A percentile compares a stretch with the other conserved stretches of the same genome.
Evolutionary conservation across 37 sponge, comb jelly and placozoan species (phyloP).

Genomic region (Spongia lamella): DNA sequence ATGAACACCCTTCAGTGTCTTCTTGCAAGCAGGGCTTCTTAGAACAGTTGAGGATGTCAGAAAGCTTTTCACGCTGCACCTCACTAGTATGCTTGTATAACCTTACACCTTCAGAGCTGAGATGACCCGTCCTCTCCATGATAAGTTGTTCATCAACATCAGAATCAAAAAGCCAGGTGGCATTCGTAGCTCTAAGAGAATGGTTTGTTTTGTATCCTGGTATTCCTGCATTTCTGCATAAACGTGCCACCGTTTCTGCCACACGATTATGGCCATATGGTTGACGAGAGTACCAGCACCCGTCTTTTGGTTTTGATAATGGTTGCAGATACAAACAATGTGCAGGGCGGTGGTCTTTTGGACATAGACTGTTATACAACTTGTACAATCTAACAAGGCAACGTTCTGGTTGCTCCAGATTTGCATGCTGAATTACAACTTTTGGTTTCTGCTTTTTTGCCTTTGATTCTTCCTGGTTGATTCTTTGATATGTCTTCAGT

Average conservation of each 20-base stretch:
- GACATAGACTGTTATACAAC: slow-evolving; percentile 5
- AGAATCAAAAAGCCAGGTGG: slow-evolving; percentile 18
- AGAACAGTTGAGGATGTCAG: slow-evolving; percentile 27
- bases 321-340: slow-evolving; percentile 27
- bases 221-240: slow-evolving; percentile 25
- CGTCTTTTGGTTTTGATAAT: not conserved
- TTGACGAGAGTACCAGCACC: slow-evolving; percentile 15
- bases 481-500: not conserved
- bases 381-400: slow-evolving; percentile 31
- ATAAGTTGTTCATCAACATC: slow-evolving; percentile 39
- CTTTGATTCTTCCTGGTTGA: not conserved
- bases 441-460: slow-evolving; percentile 8
- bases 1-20: no score
- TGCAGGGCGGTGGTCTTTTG: not conserved
- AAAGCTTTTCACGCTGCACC: not conserved
- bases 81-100: slow-evolving; percentile 17
- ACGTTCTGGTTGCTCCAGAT: not conserved
- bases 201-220: slow-evolving; percentile 25
- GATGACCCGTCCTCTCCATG: slow-evolving; percentile 48
- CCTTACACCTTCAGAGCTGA: slow-evolving; percentile 21
- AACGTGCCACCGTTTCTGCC: not conserved
- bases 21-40: no score
- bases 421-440: slow-evolving; percentile 28
- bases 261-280: slow-evolving; percentile 19
- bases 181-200: slow-evolving; percentile 31